phyloP scores from a whole-genome alignment of 2,888 invertebrate genomes.

The Catocala nupta region DNA sequence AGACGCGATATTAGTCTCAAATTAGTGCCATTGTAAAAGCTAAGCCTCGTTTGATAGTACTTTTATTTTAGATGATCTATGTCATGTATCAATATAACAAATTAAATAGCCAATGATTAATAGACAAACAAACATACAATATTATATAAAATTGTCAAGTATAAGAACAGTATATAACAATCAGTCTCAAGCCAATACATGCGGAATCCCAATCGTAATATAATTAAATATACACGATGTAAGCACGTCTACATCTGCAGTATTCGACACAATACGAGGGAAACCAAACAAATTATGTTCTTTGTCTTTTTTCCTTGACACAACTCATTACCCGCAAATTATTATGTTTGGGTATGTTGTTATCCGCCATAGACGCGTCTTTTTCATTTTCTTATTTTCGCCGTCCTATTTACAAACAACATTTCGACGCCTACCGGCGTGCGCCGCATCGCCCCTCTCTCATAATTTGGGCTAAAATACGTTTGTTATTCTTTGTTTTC shows the following conservation, averaged over 20 bases:
- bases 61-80: neutral
- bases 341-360: slow-evolving; percentile 2
- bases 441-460: neutral
- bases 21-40: no score
- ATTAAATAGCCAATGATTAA: slow-evolving; percentile 34
- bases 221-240: slow-evolving; percentile 61
- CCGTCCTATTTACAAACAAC: slow-evolving; percentile 28
- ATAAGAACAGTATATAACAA: slow-evolving; percentile 74
- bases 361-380: slow-evolving; percentile 1
- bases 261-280: neutral
- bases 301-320: slow-evolving; percentile 12
- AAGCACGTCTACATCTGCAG: slow-evolving; percentile 53
- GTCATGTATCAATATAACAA: slow-evolving; percentile 37
- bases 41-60: neutral
- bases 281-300: slow-evolving; percentile 10
- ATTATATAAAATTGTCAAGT: slow-evolving; percentile 65
- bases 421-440: slow-evolving; percentile 1
- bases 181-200: slow-evolving; percentile 83
- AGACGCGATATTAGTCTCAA: no score
- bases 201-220: slow-evolving; percentile 65
- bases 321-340: slow-evolving; percentile 7
- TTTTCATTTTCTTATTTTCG: slow-evolving; percentile 23
- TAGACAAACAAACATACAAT: slow-evolving; percentile 58
- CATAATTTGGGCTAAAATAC: slow-evolving; percentile 1
- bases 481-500: slow-evolving; percentile 27